Conservation (phyloP, 1,140 invertebrate genomes). For the Drosophila tropicalis region DNA sequence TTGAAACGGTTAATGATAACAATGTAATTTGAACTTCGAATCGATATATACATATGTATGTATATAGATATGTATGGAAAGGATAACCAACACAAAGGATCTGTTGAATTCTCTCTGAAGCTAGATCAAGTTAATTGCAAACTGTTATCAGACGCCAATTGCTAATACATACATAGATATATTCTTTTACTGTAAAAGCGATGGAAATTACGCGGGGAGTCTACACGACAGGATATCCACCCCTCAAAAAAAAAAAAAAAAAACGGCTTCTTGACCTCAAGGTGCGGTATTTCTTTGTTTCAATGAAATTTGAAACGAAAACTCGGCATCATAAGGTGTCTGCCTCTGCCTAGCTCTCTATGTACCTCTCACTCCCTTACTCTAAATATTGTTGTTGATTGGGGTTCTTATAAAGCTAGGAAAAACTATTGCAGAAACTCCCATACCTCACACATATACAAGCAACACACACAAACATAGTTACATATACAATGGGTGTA, state of each 20-base stretch:
- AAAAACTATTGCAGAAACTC: constrained; percentile 42
- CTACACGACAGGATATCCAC: background rate
- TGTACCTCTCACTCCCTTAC: background rate
- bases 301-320: background rate
- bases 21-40: too few species aligned
- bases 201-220: too few species aligned
- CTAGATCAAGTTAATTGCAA: too few species aligned
- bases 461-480: constrained; percentile 24
- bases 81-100: too few species aligned
- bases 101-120: too few species aligned
- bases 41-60: too few species aligned
- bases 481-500: constrained; percentile 5
- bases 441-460: constrained; percentile 12
- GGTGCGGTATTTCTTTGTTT: background rate
- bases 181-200: too few species aligned
- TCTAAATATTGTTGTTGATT: constrained; percentile 27
- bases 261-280: background rate
- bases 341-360: background rate
- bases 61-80: too few species aligned
- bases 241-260: too few species aligned
- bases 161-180: too few species aligned
- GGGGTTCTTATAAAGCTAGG: constrained; percentile 42
- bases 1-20: too few species aligned
- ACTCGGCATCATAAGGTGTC: background rate
- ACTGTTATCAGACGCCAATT: too few species aligned